phyloP scores from a whole-genome alignment of 2,888 invertebrate genomes.

The Caenorhabditis sp. region DNA sequence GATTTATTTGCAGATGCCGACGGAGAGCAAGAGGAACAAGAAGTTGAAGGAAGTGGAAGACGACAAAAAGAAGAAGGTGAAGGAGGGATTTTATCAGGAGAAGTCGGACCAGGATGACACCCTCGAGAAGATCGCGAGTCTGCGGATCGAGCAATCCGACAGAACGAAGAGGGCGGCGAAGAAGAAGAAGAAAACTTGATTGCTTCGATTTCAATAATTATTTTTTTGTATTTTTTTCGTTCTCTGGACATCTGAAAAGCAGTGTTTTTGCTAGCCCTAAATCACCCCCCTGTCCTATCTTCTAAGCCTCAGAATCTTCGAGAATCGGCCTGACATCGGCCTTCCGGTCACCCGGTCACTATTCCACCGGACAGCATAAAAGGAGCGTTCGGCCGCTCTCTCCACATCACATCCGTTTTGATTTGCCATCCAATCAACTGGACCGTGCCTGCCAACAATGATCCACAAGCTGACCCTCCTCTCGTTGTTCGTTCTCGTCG shows the following conservation, averaged over 20 bases:
- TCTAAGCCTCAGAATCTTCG: not conserved
- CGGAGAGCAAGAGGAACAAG: conserved; percentile 16
- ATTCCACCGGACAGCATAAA: not conserved
- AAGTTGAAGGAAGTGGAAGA: conserved; percentile 27
- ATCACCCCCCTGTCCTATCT: too few relatives aligned
- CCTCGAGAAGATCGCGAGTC: conserved; percentile 42
- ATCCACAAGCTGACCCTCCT: conserved; percentile 9
- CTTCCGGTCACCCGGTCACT: not conserved
- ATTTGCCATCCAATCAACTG: not conserved
- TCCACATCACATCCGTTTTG: not conserved
- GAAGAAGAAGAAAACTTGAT: conserved; percentile 11
- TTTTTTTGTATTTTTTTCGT: not conserved
- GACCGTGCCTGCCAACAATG: conserved; percentile 3
- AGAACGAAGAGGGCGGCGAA: conserved; percentile 11
- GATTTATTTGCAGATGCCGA: conserved; percentile 17
- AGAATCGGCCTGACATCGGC: not conserved
- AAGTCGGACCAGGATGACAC: conserved; percentile 55
- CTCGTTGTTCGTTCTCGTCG: not conserved
- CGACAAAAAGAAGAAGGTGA: conserved; percentile 31
- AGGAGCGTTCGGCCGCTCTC: not conserved
- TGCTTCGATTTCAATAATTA: not conserved
- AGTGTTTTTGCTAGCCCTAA: too few relatives aligned
- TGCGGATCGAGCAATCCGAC: conserved; percentile 30
- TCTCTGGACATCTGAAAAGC: too few relatives aligned
- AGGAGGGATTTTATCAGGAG: conserved; percentile 50